Evolutionary conservation across 2,797 vertebrate species (phyloP), one percentile per base, ranked within the genome.

Genomic region (Perodicticus potto): DNA sequence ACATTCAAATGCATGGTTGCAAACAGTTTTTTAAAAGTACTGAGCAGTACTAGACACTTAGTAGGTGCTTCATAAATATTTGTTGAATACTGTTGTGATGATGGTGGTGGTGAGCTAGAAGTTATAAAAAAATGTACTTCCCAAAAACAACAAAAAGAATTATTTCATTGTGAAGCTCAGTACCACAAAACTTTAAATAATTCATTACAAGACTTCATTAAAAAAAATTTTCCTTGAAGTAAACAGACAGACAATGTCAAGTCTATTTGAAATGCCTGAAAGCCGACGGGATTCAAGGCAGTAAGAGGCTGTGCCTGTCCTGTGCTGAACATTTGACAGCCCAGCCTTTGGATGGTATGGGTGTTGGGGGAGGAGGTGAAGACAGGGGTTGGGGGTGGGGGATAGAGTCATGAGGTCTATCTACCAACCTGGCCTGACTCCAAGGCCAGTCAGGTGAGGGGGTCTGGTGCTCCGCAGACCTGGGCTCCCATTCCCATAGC

Each of bases 171-270:
- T 94, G 91, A 85, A 90, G 94, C 57, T 85, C 45, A n/a, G 80
- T 72, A 70, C 86, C 86, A 91, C 49, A 74, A 95, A 80, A 77
- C 77, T 92, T 83, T 88, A 89, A 93, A 91, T 93, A 93, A 90
- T 96, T 96, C 89, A 94, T 59, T 70, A 81, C 49, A 84, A 91
- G 77, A 91, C 86, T 93, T 95, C 90, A 90, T 92, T 97, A 72
- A 97, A 89, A 61, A n/a, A 27, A 11, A 2, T 57, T 32, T 3
- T 6, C 3, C 85, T 86, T 63, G 82, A 65, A 97, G 84, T 93
- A 95, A 97, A 95, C 94, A 97, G 84, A 11, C 61, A 89, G 87
- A 97, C 86, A 96, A 96, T 94, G 91, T 85, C 81, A 81, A 81
- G 61, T 93, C 89, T 97, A 80, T 97, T 27, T 94, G 89, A 93